A percentile compares a stretch with the other conserved stretches of the same genome.
Conservation (phyloP, 2,888 invertebrate genomes). For the Tinea trinotella region DNA sequence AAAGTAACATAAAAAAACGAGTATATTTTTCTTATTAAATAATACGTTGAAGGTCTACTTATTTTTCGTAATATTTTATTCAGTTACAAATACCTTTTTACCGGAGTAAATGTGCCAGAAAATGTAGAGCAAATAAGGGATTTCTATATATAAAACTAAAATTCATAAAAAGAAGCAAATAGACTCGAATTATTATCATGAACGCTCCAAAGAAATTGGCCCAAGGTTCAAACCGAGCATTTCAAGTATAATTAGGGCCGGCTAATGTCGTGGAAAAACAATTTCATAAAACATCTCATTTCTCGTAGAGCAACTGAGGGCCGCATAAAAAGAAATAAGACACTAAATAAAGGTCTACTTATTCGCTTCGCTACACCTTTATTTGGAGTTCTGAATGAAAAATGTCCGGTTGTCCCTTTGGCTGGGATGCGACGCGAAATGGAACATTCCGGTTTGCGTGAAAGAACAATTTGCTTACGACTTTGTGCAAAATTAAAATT, state of each 20-base stretch:
- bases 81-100: slow-evolving; percentile 50
- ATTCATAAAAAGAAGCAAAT: slow-evolving; percentile 17
- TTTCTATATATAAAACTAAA: background rate
- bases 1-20: too few relatives aligned
- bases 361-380: slow-evolving; percentile 47
- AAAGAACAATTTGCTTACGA: slow-evolving; percentile 45
- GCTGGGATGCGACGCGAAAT: slow-evolving; percentile 25
- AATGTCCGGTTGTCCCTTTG: slow-evolving; percentile 36
- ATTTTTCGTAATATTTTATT: too few relatives aligned
- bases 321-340: slow-evolving; percentile 62
- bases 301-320: slow-evolving; percentile 35
- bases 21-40: too few relatives aligned
- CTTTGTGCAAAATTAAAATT: slow-evolving; percentile 47
- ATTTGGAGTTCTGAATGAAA: slow-evolving; percentile 40
- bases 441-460: slow-evolving; percentile 45
- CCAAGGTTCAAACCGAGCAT: slow-evolving; percentile 40
- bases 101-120: slow-evolving; percentile 14
- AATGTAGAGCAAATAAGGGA: background rate
- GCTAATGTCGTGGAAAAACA: slow-evolving; percentile 68
- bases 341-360: slow-evolving; percentile 62
- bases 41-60: too few relatives aligned
- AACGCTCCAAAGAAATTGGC: slow-evolving; percentile 61
- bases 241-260: slow-evolving; percentile 56
- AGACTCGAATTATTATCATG: slow-evolving; percentile 21
- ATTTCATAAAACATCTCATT: slow-evolving; percentile 68